phyloP scores from a whole-genome alignment of 1,140 invertebrate genomes.

The Aporrectodea caliginosa region DNA sequence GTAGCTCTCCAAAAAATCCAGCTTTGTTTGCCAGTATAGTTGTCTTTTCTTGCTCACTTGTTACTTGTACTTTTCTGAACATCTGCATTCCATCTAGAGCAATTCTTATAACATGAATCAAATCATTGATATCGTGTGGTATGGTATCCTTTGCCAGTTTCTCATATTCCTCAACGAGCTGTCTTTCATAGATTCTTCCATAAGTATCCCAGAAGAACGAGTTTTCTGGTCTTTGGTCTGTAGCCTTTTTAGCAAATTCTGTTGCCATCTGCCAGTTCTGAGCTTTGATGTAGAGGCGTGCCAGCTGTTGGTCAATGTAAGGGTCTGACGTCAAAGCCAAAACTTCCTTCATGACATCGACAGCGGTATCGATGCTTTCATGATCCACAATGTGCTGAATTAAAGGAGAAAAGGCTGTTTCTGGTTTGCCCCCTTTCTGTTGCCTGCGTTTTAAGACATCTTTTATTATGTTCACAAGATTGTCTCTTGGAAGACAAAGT shows the following conservation, averaged over 20 bases:
- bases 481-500: constrained; percentile 12
- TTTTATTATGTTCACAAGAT: constrained; percentile 34
- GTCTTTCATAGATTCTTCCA: constrained; percentile 36
- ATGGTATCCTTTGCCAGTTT: constrained; percentile 8
- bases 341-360: constrained; percentile 27
- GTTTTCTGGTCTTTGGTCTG: constrained; percentile 30
- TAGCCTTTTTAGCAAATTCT: constrained; percentile 34
- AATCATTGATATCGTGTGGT: constrained; percentile 26
- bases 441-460: constrained; percentile 35
- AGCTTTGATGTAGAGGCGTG: constrained; percentile 37
- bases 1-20: constrained; percentile 36
- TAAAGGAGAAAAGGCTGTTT: constrained; percentile 36
- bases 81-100: constrained; percentile 30
- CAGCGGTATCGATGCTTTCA: constrained; percentile 35
- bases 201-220: constrained; percentile 41
- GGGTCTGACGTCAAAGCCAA: constrained; percentile 35
- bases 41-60: constrained; percentile 32
- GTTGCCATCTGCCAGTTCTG: constrained; percentile 37
- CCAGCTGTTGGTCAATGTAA: constrained; percentile 38
- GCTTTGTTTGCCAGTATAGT: constrained; percentile 30
- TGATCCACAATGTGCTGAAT: constrained; percentile 32
- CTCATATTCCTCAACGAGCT: constrained; percentile 28
- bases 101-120: constrained; percentile 22
- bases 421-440: constrained; percentile 14
- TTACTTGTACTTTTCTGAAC: constrained; percentile 35